Percentiles rank a stretch among this genome's conserved stretches.
These are phyloP conservation scores for Chionis minor DNA, from an alignment of 2,113 vertebrate genomes.

Conservation along the genomic window DNA sequence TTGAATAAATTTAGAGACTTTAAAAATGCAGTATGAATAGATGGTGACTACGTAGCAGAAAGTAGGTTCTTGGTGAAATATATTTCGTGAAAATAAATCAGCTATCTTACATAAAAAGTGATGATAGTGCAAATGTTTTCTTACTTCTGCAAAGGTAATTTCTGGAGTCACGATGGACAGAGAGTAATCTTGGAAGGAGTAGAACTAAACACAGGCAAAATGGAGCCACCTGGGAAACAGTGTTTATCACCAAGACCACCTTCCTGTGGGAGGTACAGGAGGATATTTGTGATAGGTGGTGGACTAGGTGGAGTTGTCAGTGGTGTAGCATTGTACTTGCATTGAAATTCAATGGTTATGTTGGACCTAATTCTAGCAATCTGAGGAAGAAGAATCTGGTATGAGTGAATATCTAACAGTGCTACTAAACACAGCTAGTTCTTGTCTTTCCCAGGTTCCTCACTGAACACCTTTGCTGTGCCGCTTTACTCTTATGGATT, in stretches of 20 bases:
- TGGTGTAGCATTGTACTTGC: not conserved
- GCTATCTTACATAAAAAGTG: not conserved
- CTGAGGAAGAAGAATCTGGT: not conserved
- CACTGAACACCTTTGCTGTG: not conserved
- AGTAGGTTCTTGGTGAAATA: not conserved
- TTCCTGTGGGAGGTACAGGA: not conserved
- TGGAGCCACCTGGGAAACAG: not conserved
- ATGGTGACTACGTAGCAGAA: not conserved
- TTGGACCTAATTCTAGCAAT: not conserved
- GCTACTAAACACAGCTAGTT: not conserved
- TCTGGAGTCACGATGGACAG: not conserved
- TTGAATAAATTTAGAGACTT: not conserved
- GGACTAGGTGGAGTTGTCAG: not conserved
- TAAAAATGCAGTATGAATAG: not conserved
- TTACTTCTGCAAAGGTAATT: not conserved
- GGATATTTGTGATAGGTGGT: not conserved
- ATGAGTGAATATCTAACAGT: not conserved
- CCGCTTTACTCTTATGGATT: not conserved
- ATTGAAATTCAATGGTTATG: not conserved
- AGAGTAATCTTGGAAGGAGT: not conserved
- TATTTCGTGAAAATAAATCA: not conserved
- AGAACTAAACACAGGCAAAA: not conserved
- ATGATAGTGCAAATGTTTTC: not conserved
- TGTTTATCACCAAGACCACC: not conserved
- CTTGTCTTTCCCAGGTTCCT: not conserved